Base-by-base conservation (phyloP, 1,140 invertebrate genomes). In the Drosophila pruinosa region DNA sequence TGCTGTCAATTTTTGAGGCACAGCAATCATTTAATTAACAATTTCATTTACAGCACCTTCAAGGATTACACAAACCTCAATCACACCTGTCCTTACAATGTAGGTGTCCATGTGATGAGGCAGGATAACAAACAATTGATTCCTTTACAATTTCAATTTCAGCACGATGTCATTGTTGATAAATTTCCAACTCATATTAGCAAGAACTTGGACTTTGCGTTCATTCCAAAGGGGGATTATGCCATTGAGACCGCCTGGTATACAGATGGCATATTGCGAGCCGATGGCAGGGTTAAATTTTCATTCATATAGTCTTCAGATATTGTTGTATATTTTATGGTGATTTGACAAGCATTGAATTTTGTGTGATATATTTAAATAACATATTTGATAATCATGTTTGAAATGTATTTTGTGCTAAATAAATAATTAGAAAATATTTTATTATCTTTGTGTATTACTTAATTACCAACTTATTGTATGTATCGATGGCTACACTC, bases 51-150 rank as follows among this genome's bases (percentile, higher is more conserved):
- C 12, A 43, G 10, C 26, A 24, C 26, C 1, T 65, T 52, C 19
- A 56, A 65, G 21, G 43, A 56, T 4, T 63, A 57, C 8, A 50
- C 45, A 5, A 72, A 65, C 17, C 2, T 58, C 0, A 72, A 71
- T 64, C 61, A 71, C 26, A 57, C 12, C 1, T 72, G 68, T 50
- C 68, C 53, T 8, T 41, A n/a, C 22, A 15, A 41, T 28, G 67
- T 70, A 10, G 14, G 58, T 43, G n/a, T 4, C 1, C 10, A 6
- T 6, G n/a, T 3, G 4, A 34, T n/a, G 2, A n/a, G 3, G 10
- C 8, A 31, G 3, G 6, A 7, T 10, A 10, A 0, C n/a, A 8
- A 31, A 31, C 28, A n/a, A n/a, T 8, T 8, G n/a, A 15, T 10
- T 12, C 2, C 24, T 43, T 17, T 26, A 1, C 53, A 24, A 3